phyloP scores from a whole-genome alignment of 2,113 vertebrate genomes.

The Ictalurus furcatus region DNA sequence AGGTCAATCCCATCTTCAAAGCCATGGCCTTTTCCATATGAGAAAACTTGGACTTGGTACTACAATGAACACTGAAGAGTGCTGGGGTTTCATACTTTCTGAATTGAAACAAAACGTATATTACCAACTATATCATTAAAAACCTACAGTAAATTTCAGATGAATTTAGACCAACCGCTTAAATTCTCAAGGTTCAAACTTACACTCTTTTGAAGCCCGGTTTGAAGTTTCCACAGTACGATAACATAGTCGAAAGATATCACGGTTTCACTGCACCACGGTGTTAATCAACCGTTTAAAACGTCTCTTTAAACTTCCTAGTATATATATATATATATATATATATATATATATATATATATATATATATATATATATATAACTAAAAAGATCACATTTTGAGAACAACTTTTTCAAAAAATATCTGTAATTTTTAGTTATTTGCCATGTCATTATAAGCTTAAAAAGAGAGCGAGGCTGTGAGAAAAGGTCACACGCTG shows the following conservation, averaged over 20 bases:
- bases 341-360: too few species aligned
- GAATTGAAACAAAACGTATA: background rate
- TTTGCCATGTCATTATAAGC: too few species aligned
- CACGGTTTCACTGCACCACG: background rate
- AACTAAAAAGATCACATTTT: too few species aligned
- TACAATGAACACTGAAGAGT: background rate
- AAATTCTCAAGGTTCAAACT: background rate
- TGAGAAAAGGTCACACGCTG: too few species aligned
- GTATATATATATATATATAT: too few species aligned
- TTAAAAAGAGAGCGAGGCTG: too few species aligned
- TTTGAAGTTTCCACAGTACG: too few species aligned
- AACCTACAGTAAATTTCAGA: background rate
- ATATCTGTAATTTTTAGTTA: too few species aligned
- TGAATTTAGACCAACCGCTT: background rate
- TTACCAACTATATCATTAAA: background rate
- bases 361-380: too few species aligned
- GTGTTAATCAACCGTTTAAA: background rate
- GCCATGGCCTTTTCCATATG: background rate
- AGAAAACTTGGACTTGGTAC: background rate
- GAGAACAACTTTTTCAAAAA: too few species aligned
- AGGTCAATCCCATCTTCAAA: constrained; percentile 16
- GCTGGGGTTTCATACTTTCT: background rate
- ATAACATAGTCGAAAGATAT: background rate
- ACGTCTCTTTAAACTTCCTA: too few species aligned
- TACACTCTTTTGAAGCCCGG: background rate